These are phyloP conservation scores for Sesia bembeciformis DNA, from an alignment of 2,888 invertebrate genomes.

Conservation along the genomic window DNA sequence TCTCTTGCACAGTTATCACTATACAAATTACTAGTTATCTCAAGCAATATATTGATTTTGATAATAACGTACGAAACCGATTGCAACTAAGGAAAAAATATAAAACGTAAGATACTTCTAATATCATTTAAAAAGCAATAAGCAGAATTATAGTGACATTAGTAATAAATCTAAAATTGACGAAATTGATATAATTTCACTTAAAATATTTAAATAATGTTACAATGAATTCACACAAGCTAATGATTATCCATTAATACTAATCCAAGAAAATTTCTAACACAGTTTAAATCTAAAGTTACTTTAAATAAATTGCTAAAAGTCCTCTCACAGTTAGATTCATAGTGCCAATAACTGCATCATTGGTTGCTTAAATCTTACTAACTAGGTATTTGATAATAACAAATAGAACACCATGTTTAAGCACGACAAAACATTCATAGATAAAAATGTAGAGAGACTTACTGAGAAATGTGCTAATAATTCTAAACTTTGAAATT, in stretches of 20 bases:
- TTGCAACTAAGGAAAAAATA: not conserved
- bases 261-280: slow-evolving; percentile 29
- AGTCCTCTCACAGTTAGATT: slow-evolving; percentile 32
- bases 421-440: slow-evolving; percentile 77
- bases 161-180: slow-evolving; percentile 67
- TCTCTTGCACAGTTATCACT: slow-evolving; percentile 61
- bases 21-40: slow-evolving; percentile 29
- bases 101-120: not conserved
- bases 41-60: slow-evolving; percentile 16
- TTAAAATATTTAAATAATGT: slow-evolving; percentile 51
- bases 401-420: slow-evolving; percentile 76
- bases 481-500: slow-evolving; percentile 67
- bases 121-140: slow-evolving; percentile 25
- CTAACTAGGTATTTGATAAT: slow-evolving; percentile 67
- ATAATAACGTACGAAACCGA: slow-evolving; percentile 23
- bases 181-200: slow-evolving; percentile 71
- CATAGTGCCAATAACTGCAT: slow-evolving; percentile 75
- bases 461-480: slow-evolving; percentile 76
- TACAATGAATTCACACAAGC: slow-evolving; percentile 40
- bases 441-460: slow-evolving; percentile 76
- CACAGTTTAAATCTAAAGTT: slow-evolving; percentile 27
- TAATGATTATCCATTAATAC: slow-evolving; percentile 19
- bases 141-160: slow-evolving; percentile 46
- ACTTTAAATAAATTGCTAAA: slow-evolving; percentile 27
- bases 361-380: slow-evolving; percentile 69